Percentiles rank a stretch among this genome's conserved stretches.
Evolutionary conservation across 1,140 invertebrate species (phyloP).

Genomic region (Euwallacea similis): DNA sequence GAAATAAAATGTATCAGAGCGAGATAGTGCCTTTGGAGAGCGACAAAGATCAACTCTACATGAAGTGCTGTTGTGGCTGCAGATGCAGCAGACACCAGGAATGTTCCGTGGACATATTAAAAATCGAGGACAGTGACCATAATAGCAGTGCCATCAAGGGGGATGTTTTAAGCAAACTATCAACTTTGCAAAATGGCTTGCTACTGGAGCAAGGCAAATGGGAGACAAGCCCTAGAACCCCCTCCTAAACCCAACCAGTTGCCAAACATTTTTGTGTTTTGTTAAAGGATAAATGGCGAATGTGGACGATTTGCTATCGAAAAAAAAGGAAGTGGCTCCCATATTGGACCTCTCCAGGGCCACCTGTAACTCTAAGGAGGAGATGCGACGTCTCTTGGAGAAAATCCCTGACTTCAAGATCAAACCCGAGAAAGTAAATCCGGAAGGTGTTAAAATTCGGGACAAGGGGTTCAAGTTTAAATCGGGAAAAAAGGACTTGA

Average conservation of each 20-base stretch:
- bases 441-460: constrained; percentile 69
- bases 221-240: constrained; percentile 55
- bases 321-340: constrained; percentile 80
- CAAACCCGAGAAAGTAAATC: constrained; percentile 75
- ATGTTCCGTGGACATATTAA: constrained; percentile 47
- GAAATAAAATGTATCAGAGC: constrained; percentile 50
- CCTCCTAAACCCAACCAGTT: constrained; percentile 11
- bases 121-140: constrained; percentile 44
- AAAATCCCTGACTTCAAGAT: constrained; percentile 90
- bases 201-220: constrained; percentile 48
- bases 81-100: constrained; percentile 36
- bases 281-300: constrained; percentile 57
- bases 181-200: constrained; percentile 44
- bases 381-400: constrained; percentile 78
- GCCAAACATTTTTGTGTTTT: constrained; percentile 9
- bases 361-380: constrained; percentile 72
- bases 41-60: constrained; percentile 50
- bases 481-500: constrained; percentile 66
- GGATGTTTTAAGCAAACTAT: constrained; percentile 42
- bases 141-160: neutral
- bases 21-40: constrained; percentile 51
- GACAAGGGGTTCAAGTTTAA: constrained; percentile 67
- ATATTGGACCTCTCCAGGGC: constrained; percentile 83
- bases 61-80: constrained; percentile 49
- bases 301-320: constrained; percentile 79